These are phyloP conservation scores for Gibbula magus DNA, from an alignment of 2,888 invertebrate genomes.

Conservation along the genomic window DNA sequence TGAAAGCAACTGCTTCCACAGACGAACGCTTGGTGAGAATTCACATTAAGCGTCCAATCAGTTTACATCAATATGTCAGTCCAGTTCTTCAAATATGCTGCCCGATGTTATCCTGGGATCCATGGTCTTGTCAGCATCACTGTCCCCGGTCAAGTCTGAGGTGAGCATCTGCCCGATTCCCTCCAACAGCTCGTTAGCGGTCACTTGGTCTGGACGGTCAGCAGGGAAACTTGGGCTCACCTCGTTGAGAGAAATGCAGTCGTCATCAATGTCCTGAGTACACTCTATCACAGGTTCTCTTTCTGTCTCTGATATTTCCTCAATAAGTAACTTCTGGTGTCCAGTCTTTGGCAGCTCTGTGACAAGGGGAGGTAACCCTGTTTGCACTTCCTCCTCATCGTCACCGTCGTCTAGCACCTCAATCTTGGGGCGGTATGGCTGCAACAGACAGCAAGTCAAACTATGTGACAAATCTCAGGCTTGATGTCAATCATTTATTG, in stretches of 20 bases:
- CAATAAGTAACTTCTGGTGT: neutral
- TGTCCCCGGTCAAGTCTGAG: neutral
- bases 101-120: neutral
- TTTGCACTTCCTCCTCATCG: slow-evolving; percentile 26
- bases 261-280: neutral
- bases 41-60: too few species aligned
- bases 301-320: too few species aligned
- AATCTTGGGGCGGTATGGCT: slow-evolving; percentile 58
- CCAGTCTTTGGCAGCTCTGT: neutral
- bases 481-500: too few species aligned
- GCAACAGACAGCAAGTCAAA: neutral
- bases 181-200: neutral
- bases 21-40: too few species aligned
- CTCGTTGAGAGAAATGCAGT: neutral
- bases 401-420: slow-evolving; percentile 56
- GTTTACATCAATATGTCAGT: neutral
- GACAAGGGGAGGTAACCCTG: slow-evolving; percentile 4
- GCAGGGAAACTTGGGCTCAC: neutral
- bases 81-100: slow-evolving; percentile 16
- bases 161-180: neutral
- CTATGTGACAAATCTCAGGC: too few species aligned
- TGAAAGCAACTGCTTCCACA: too few species aligned
- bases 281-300: neutral
- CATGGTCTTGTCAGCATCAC: neutral
- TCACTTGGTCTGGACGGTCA: neutral